Evolutionary conservation across 2,888 invertebrate genomes (phyloP).

Genomic region (Polia nebulosa): DNA sequence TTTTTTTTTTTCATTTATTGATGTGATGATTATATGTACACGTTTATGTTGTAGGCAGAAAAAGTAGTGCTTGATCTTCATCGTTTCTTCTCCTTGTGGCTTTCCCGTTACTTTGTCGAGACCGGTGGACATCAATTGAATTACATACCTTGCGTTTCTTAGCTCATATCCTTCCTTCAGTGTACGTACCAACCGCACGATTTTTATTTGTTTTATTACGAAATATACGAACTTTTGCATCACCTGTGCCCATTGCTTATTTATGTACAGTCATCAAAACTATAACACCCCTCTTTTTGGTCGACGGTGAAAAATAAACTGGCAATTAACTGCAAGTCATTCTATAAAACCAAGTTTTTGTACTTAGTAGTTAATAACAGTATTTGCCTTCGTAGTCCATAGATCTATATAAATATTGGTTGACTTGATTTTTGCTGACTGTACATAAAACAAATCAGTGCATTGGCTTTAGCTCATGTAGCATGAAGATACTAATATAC

Average conservation of each 20-base stretch:
- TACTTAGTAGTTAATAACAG: neutral
- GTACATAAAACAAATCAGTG: neutral
- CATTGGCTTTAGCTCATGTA: neutral
- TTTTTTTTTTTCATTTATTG: conserved; percentile 67
- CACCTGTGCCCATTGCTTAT: neutral
- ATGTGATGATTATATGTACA: conserved; percentile 50
- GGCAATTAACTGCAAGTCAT: neutral
- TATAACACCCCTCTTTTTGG: neutral
- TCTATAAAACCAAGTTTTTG: neutral
- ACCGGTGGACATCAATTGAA: conserved; percentile 80
- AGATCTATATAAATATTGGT: neutral
- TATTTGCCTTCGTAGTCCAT: neutral
- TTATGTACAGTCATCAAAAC: conserved; percentile 11
- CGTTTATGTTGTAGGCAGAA: conserved; percentile 92
- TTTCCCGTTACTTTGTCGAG: conserved; percentile 89
- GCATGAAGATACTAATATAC: neutral
- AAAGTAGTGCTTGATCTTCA: conserved; percentile 94
- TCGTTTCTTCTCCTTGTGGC: conserved; percentile 95
- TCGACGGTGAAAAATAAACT: neutral
- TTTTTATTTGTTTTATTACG: conserved; percentile 66
- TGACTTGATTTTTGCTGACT: conserved; percentile 2
- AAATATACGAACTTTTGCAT: conserved; percentile 1
- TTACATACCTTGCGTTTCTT: conserved; percentile 85
- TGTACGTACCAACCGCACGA: conserved; percentile 79
- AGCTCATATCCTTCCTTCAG: conserved; percentile 77